Percentiles rank a stretch among this genome's conserved stretches.
Conservation (phyloP, 2,113 vertebrate species). For the Pterocles burchelli region DNA sequence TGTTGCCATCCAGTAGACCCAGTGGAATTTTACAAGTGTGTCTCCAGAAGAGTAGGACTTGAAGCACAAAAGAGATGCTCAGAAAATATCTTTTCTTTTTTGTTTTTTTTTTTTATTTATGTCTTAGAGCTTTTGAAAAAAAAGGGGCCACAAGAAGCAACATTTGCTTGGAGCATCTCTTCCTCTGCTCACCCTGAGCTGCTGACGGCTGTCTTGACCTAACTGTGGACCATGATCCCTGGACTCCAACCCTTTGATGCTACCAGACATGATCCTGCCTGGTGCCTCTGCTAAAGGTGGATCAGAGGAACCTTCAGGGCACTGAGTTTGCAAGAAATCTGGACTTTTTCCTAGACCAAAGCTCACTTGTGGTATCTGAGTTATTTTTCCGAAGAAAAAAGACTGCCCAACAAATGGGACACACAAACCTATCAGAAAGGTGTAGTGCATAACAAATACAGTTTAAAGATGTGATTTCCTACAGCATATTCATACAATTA, state of each 20-base stretch:
- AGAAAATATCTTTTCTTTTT: background rate
- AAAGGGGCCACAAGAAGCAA: background rate
- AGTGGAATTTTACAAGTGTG: background rate
- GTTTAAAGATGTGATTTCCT: constrained; percentile 26
- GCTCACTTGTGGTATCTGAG: background rate
- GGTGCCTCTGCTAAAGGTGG: background rate
- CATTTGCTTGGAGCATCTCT: background rate
- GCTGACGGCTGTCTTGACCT: background rate
- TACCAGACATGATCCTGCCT: accelerated
- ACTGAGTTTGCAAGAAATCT: background rate
- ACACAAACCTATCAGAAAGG: background rate
- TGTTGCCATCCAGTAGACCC: background rate
- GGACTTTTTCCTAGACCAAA: background rate
- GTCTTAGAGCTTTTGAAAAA: background rate
- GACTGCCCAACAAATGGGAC: background rate
- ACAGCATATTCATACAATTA: constrained; percentile 29
- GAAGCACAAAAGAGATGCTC: background rate
- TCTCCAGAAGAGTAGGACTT: background rate
- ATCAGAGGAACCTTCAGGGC: background rate
- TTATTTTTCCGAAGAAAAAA: background rate
- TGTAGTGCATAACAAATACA: background rate
- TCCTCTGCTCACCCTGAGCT: background rate
- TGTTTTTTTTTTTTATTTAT: background rate
- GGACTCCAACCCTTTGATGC: background rate
- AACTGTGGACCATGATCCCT: accelerated